phyloP scores from a whole-genome alignment of 2,888 invertebrate species.

The Malthinus flaveolus region DNA sequence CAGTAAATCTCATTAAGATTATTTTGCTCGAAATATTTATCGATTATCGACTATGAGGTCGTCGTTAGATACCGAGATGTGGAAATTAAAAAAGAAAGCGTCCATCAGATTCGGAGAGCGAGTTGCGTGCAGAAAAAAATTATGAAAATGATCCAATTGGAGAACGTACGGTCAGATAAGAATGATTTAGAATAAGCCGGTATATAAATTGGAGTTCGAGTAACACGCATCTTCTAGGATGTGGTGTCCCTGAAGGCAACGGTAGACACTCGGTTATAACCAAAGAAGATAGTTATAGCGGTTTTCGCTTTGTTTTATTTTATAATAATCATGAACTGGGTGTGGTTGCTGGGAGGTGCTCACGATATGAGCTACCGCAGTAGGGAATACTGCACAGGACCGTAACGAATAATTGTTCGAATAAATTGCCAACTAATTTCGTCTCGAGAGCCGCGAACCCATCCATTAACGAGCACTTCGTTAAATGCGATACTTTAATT shows the following conservation, averaged over 20 bases:
- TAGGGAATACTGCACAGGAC: constrained; percentile 27
- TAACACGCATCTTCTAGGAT: constrained; percentile 29
- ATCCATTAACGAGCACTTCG: no score
- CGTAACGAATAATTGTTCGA: constrained; percentile 8
- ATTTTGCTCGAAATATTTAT: no score
- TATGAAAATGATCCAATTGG: constrained; percentile 13
- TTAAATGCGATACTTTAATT: no score
- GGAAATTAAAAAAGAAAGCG: no score
- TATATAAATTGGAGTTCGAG: constrained; percentile 20
- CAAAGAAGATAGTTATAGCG: constrained; percentile 27
- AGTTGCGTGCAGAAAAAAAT: constrained; percentile 22
- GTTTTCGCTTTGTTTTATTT: constrained; percentile 37
- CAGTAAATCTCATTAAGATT: no score
- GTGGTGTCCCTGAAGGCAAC: constrained; percentile 28
- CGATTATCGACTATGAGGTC: no score
- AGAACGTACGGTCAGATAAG: constrained; percentile 24
- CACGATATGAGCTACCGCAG: constrained; percentile 37
- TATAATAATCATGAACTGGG: constrained; percentile 39
- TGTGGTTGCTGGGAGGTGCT: constrained; percentile 41
- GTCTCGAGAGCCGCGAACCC: no score
- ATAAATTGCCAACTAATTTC: no score
- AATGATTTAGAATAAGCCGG: constrained; percentile 17
- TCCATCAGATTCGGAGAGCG: constrained; percentile 1
- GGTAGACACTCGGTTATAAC: constrained; percentile 27
- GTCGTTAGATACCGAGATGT: no score